Evolutionary conservation across 2,888 invertebrate genomes (phyloP), one percentile per base, ranked within the genome.

Genomic region (Trichogramma dendrolimi): DNA sequence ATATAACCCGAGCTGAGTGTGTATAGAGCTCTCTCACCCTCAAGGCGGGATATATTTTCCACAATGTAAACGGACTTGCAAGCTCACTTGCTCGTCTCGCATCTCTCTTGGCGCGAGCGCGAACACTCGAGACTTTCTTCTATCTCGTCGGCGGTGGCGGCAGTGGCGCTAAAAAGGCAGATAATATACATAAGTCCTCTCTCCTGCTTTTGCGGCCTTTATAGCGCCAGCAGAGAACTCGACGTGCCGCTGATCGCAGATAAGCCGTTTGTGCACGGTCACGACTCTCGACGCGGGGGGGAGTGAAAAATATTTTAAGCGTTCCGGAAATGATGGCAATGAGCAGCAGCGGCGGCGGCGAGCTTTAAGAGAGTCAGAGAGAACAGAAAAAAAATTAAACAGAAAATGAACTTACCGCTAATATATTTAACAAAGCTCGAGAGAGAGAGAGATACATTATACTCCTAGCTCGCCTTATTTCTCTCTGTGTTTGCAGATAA

Each of bases 161-260:
- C 2, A 2, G 14, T 27, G 27, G 27, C 27, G 27, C 27, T 27
- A 27, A 27, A 27, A 27, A 27, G 27, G 27, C 27, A 27, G 27
- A 27, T 27, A 27, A 27, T 27, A 27, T 27, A 27, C 27, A 27
- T 27, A 27, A 27, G 27, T 27, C 27, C 27, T 27, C 27, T 27
- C 27, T 27, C 27, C 27, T 27, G 42, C 27, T 62, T 55, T 59
- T 48, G 41, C 47, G 55, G 59, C 51, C 55, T 51, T 58, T 57
- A 44, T 55, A 51, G 57, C 50, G 61, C 42, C 43, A 5, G 11
- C 41, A 56, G 47, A 38, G 49, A 48, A 72, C 71, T 74, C 73
- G 27, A 27, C 27, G 27, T 27, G 27, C 74, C 73, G 75, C 75
- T 27, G 72, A 75, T 74, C 73, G 27, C 27, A 66, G 75, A 74